Evolutionary conservation across 2,888 invertebrate species (phyloP).

Genomic region (Sesia apiformis): DNA sequence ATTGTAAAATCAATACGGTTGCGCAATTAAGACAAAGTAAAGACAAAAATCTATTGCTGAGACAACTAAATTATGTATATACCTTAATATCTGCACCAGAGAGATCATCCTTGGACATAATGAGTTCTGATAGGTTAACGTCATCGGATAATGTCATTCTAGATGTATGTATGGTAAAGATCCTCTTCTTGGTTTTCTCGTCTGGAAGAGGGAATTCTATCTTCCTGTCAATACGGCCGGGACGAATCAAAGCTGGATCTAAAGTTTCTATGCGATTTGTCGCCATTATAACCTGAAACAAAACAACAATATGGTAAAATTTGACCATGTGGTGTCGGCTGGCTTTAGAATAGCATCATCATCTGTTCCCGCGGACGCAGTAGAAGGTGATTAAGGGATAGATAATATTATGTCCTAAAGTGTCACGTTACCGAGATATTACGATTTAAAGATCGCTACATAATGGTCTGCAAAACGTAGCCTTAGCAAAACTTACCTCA

Average conservation of each 20-base stretch:
- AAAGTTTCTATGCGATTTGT: conserved; percentile 98
- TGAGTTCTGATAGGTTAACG: conserved; percentile 96
- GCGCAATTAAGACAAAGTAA: too few relatives aligned
- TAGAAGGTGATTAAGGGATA: too few relatives aligned
- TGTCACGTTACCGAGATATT: too few relatives aligned
- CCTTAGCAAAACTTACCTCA: too few relatives aligned
- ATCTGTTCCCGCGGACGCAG: too few relatives aligned
- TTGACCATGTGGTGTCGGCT: too few relatives aligned
- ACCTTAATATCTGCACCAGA: conserved; percentile 97
- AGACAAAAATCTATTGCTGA: too few relatives aligned
- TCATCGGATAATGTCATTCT: conserved; percentile 98
- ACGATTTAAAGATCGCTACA: too few relatives aligned
- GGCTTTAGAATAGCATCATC: too few relatives aligned
- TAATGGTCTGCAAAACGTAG: too few relatives aligned
- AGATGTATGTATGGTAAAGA: conserved; percentile 99
- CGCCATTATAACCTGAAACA: conserved; percentile 91
- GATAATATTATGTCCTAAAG: too few relatives aligned
- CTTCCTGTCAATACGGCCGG: conserved; percentile 98
- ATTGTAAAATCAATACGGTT: too few relatives aligned
- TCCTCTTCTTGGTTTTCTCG: conserved; percentile 97
- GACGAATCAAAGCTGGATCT: conserved; percentile 98
- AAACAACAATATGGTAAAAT: background rate
- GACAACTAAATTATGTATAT: conserved; percentile 9
- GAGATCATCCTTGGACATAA: conserved; percentile 99
- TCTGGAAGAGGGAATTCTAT: conserved; percentile 99